Evolutionary conservation across 2,797 vertebrate species (phyloP).

Genomic region (Galagoides demidoff): DNA sequence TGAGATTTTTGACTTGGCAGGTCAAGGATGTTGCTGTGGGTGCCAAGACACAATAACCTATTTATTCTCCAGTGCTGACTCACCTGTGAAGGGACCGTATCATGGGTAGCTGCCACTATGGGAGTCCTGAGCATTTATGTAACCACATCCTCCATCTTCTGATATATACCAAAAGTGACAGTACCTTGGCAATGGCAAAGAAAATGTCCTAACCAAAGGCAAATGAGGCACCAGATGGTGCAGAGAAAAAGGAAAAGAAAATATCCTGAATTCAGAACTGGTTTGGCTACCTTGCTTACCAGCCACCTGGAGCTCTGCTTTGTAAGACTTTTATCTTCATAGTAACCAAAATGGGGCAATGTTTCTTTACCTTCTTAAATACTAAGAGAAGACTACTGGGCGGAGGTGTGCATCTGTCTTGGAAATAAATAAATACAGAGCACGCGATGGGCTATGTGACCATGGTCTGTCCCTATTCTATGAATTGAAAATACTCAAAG

Average conservation of each 20-base stretch:
- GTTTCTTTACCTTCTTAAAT: background rate
- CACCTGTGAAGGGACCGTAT: background rate
- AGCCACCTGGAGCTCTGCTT: background rate
- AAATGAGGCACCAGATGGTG: background rate
- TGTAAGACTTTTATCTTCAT: background rate
- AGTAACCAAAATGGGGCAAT: background rate
- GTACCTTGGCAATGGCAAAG: conserved; percentile 6
- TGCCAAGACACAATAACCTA: conserved; percentile 48
- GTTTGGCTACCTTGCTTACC: background rate
- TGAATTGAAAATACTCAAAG: background rate
- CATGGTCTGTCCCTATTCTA: background rate
- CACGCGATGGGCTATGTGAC: background rate
- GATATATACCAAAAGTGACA: conserved; percentile 11
- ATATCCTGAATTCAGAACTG: background rate
- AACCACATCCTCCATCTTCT: background rate
- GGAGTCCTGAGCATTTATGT: background rate
- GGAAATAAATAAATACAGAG: background rate
- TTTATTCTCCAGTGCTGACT: conserved; percentile 48
- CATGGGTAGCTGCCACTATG: background rate
- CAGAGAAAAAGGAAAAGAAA: conserved; percentile 2
- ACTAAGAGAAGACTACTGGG: background rate
- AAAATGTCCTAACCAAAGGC: conserved; percentile 3
- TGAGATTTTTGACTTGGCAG: conserved; percentile 47
- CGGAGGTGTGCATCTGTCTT: background rate
- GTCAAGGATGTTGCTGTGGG: background rate